Conservation (phyloP, 2,797 vertebrate species). For the Pangasius macronema region DNA sequence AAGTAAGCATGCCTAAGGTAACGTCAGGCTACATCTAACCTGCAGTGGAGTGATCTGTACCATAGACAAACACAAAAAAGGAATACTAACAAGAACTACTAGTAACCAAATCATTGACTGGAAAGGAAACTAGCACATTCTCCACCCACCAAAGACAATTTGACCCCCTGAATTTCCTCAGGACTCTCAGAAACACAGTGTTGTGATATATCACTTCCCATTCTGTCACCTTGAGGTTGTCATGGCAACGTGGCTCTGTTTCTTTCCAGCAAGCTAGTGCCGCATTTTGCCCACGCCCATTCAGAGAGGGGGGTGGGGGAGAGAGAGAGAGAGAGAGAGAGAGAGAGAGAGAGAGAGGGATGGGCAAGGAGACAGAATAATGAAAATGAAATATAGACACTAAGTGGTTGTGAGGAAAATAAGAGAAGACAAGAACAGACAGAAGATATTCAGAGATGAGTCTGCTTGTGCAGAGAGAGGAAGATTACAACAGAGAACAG, state of each 20-base stretch:
- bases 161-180: background rate
- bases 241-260: slow-evolving; percentile 61
- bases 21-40: background rate
- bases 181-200: slow-evolving; percentile 17
- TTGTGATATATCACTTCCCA: slow-evolving; percentile 61
- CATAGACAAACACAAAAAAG: background rate
- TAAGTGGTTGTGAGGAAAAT: background rate
- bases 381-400: background rate
- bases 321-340: no score
- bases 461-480: background rate
- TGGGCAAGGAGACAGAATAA: background rate
- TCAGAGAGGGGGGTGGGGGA: slow-evolving; percentile 36
- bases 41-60: slow-evolving; percentile 26
- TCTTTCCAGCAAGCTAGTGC: slow-evolving; percentile 67
- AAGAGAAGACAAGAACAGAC: background rate
- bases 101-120: background rate
- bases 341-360: background rate
- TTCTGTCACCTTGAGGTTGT: slow-evolving; percentile 66
- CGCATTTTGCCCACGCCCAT: slow-evolving; percentile 66
- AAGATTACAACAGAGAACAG: background rate
- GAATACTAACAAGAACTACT: background rate
- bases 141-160: background rate
- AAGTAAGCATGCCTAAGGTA: background rate
- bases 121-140: background rate
- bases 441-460: background rate